Conservation (phyloP, 2,797 vertebrate genomes). For the Oceanodroma leucorhoa region DNA sequence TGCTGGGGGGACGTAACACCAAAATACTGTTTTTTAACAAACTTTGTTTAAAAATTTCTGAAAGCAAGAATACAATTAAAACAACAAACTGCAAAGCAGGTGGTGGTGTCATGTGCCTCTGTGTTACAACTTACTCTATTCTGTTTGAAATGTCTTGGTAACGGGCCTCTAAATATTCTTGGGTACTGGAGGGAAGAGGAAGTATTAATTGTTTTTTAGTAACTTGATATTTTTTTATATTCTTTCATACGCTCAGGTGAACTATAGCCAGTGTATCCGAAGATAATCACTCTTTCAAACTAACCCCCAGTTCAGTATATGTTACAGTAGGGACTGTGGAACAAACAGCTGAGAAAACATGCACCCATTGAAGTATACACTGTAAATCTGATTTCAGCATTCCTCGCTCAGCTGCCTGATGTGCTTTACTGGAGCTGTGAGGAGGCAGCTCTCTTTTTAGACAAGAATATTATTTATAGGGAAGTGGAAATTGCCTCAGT, state of each 20-base stretch:
- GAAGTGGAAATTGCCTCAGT: neutral
- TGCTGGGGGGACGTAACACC: neutral
- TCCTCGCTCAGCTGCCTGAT: neutral
- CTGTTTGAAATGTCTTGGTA: neutral
- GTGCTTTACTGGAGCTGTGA: neutral
- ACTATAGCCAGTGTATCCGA: neutral
- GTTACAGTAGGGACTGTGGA: neutral
- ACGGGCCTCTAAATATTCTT: neutral
- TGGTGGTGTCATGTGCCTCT: neutral
- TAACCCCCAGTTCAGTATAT: neutral
- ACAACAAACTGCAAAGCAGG: neutral
- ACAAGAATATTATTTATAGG: neutral
- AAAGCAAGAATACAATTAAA: neutral
- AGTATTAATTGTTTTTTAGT: neutral
- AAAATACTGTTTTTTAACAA: constrained; percentile 21
- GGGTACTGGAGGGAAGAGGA: neutral
- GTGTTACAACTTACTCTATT: neutral
- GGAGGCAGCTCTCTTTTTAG: neutral
- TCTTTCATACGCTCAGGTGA: neutral
- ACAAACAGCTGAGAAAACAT: neutral
- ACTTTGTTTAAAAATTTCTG: constrained; percentile 45
- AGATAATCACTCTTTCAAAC: neutral
- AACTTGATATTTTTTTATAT: neutral
- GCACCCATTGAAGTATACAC: neutral
- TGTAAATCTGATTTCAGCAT: neutral